A percentile compares a stretch with the other conserved stretches of the same genome.
These are phyloP conservation scores for Colinus virginianus DNA, from an alignment of 2,113 vertebrate species.

Conservation along the genomic window DNA sequence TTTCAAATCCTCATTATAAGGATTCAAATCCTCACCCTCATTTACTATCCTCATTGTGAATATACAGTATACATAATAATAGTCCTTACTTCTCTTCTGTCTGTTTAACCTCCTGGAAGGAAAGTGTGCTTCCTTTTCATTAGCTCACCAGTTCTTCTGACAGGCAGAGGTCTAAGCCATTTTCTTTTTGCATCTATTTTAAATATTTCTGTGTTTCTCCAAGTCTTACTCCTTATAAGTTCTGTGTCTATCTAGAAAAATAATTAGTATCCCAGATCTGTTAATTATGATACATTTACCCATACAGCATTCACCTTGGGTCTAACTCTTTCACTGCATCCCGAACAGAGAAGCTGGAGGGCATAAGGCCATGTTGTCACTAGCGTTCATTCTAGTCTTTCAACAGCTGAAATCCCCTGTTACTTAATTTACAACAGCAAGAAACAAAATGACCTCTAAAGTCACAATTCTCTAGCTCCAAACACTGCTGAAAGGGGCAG, in stretches of 20 bases:
- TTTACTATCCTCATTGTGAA: neutral
- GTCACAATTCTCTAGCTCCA: neutral
- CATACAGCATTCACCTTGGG: neutral
- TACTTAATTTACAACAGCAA: neutral
- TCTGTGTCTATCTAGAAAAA: neutral
- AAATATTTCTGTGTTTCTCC: neutral
- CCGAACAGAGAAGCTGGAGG: neutral
- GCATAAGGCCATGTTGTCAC: neutral
- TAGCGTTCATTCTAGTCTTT: neutral
- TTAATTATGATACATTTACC: neutral
- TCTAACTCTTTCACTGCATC: neutral
- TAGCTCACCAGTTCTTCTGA: neutral
- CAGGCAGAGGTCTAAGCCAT: neutral
- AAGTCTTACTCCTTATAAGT: neutral
- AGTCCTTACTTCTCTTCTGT: neutral
- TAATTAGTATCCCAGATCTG: neutral
- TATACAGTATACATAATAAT: neutral
- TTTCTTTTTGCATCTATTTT: neutral
- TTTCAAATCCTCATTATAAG: neutral
- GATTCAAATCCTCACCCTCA: neutral
- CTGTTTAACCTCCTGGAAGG: neutral
- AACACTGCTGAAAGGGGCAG: neutral
- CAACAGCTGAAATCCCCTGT: accelerated
- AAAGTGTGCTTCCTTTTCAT: neutral
- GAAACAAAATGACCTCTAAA: neutral